These are phyloP conservation scores for Leucophenga varia DNA, from an alignment of 1,140 invertebrate species.

Conservation along the genomic window DNA sequence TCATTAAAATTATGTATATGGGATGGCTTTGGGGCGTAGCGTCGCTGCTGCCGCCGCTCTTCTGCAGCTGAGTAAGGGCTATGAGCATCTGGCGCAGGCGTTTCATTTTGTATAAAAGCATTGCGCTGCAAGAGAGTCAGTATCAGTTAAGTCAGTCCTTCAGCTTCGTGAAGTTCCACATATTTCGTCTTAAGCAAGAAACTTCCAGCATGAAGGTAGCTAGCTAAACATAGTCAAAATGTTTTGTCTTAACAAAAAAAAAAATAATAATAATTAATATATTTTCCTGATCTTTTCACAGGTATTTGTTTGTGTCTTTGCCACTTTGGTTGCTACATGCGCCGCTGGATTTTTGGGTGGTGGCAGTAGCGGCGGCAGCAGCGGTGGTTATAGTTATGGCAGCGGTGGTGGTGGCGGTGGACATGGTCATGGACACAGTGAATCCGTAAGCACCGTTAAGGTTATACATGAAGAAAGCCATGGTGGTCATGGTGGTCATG, in stretches of 20 bases:
- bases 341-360: slow-evolving; percentile 44
- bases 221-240: too few relatives aligned
- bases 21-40: too few relatives aligned
- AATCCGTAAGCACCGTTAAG: not conserved
- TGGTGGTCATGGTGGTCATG: slow-evolving; percentile 9
- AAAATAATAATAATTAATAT: too few relatives aligned
- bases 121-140: not conserved
- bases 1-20: too few relatives aligned
- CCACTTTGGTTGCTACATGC: slow-evolving; percentile 37
- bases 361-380: slow-evolving; percentile 17
- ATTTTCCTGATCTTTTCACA: slow-evolving; percentile 5
- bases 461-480: slow-evolving; percentile 1
- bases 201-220: slow-evolving; percentile 47
- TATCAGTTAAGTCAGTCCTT: slow-evolving; percentile 38
- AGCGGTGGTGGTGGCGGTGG: slow-evolving; percentile 17
- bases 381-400: slow-evolving; percentile 37
- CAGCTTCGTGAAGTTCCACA: slow-evolving; percentile 44
- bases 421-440: slow-evolving; percentile 10
- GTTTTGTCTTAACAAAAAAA: too few relatives aligned
- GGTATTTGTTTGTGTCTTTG: slow-evolving; percentile 46
- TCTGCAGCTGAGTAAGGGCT: too few relatives aligned
- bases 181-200: slow-evolving; percentile 47
- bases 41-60: too few relatives aligned
- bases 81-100: too few relatives aligned
- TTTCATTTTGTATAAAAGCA: slow-evolving; percentile 34